Conservation (phyloP, 2,797 vertebrate species). For the Acanthopagrus latus region DNA sequence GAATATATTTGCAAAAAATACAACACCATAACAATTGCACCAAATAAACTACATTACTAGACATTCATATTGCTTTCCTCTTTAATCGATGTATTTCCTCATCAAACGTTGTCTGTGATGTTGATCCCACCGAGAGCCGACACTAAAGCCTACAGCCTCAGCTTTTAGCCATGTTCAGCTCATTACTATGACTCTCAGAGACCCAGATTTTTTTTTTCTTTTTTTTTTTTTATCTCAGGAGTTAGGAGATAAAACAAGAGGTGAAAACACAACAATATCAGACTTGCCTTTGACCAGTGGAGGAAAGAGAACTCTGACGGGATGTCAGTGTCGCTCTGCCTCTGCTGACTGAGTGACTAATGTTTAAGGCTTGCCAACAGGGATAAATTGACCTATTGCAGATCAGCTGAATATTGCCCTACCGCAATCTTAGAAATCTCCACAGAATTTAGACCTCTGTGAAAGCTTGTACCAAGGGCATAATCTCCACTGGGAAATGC, state of each 20-base stretch:
- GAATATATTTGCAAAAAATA: background rate
- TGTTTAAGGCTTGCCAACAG: conserved; percentile 29
- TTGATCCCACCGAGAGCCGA: conserved; percentile 2
- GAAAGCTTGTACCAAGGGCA: background rate
- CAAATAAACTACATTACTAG: background rate
- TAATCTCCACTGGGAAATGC: background rate
- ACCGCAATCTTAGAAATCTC: background rate
- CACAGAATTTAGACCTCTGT: conserved; percentile 15
- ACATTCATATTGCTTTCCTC: conserved; percentile 2
- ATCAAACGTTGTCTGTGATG: conserved; percentile 1
- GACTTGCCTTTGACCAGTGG: background rate
- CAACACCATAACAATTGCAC: no score
- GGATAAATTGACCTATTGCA: background rate
- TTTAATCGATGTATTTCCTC: background rate
- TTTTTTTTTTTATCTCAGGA: background rate
- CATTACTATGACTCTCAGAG: conserved; percentile 13
- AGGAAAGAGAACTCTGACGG: background rate
- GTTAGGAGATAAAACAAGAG: conserved; percentile 11
- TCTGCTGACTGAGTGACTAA: conserved; percentile 11
- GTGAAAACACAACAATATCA: conserved; percentile 3
- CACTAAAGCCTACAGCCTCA: background rate
- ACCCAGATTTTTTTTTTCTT: background rate
- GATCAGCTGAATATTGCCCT: conserved; percentile 19
- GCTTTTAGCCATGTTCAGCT: conserved; percentile 2
- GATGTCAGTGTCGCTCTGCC: conserved; percentile 10